A percentile compares a stretch with the other conserved stretches of the same genome.
Conservation (phyloP, 2,113 vertebrate species). For the Menura novaehollandiae region DNA sequence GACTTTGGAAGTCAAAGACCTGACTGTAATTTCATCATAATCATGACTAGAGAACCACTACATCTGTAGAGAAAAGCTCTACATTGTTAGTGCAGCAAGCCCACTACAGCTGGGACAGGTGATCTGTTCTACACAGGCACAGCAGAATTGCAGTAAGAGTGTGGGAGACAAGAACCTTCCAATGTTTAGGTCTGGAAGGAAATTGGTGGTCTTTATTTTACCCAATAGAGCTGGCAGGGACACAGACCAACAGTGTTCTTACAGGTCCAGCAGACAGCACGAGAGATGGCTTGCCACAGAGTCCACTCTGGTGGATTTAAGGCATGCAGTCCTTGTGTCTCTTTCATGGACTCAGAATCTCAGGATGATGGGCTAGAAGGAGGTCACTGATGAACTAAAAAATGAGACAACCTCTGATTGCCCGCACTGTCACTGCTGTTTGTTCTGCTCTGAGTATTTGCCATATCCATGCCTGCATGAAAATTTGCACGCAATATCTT, state of each 20-base stretch:
- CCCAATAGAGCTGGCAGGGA: background rate
- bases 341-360: background rate
- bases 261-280: background rate
- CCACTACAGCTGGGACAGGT: background rate
- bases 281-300: background rate
- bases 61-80: background rate
- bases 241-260: background rate
- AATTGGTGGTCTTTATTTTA: background rate
- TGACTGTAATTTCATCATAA: fast-evolving
- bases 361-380: background rate
- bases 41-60: background rate
- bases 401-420: background rate
- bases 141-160: background rate
- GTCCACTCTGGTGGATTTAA: background rate
- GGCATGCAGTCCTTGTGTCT: background rate
- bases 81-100: background rate
- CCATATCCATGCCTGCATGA: background rate
- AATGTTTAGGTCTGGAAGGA: background rate
- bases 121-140: background rate
- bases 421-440: background rate
- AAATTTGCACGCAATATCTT: background rate
- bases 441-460: background rate
- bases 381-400: background rate
- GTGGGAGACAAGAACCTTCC: background rate
- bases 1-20: background rate